Evolutionary conservation across 2,888 invertebrate species (phyloP).

Genomic region (Drosophila testacea): DNA sequence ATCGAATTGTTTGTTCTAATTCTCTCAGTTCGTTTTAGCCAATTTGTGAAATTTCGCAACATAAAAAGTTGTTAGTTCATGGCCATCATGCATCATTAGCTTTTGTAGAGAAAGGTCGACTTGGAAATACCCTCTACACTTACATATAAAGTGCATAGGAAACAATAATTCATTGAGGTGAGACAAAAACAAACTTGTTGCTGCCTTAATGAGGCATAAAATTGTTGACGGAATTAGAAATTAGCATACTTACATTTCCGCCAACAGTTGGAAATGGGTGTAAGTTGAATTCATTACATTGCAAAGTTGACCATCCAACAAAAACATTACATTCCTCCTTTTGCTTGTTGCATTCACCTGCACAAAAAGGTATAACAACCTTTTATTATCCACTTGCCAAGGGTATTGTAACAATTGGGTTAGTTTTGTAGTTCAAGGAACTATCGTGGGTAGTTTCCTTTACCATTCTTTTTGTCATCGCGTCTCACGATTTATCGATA

Average conservation of each 20-base stretch:
- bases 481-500: background rate
- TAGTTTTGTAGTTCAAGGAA: slow-evolving; percentile 1
- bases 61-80: slow-evolving; percentile 3
- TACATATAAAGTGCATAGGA: background rate
- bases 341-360: too few relatives aligned
- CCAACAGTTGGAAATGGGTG: slow-evolving; percentile 6
- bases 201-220: slow-evolving; percentile 12
- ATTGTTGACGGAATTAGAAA: background rate
- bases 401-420: background rate
- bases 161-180: background rate
- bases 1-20: background rate
- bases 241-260: slow-evolving; percentile 19
- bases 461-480: background rate
- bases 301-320: too few relatives aligned
- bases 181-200: slow-evolving; percentile 19
- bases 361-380: background rate
- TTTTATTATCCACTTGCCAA: too few relatives aligned
- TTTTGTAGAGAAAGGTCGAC: slow-evolving; percentile 9
- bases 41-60: background rate
- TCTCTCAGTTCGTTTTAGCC: background rate
- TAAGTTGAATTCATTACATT: background rate
- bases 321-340: too few relatives aligned
- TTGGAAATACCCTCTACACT: slow-evolving; percentile 2
- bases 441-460: background rate
- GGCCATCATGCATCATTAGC: background rate